Percentiles rank a stretch among this genome's conserved stretches.
Evolutionary conservation across 2,888 invertebrate species (phyloP).

Genomic region (Acanthosepion lycidas): DNA sequence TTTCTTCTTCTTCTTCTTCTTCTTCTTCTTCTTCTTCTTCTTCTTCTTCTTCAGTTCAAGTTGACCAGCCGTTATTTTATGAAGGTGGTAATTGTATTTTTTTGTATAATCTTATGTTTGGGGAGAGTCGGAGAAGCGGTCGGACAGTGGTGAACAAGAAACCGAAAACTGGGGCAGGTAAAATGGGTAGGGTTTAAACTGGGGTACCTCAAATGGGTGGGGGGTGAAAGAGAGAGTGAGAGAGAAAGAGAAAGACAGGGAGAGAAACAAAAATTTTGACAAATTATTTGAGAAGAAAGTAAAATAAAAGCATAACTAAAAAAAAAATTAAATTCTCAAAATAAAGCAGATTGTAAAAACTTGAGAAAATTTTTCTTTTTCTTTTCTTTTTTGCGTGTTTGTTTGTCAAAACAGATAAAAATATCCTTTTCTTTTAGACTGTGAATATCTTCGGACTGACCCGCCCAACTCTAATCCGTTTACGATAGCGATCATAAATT

Average conservation of each 20-base stretch:
- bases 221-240: not conserved
- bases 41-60: not conserved
- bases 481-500: not conserved
- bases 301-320: no score
- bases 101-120: not conserved
- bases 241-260: slow-evolving; percentile 33
- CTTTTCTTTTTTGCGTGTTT: no score
- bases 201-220: not conserved
- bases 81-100: not conserved
- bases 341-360: no score
- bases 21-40: not conserved
- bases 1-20: not conserved
- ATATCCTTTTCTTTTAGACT: not conserved
- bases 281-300: not conserved
- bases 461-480: not conserved
- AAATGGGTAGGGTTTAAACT: no score
- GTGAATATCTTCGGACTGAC: not conserved
- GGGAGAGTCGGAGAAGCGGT: slow-evolving; percentile 1
- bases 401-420: not conserved
- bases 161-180: not conserved
- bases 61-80: not conserved
- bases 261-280: not conserved
- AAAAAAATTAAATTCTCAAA: no score
- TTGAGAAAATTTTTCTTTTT: no score
- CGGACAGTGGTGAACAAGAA: slow-evolving; percentile 5